Percentiles rank a stretch among this genome's conserved stretches.
phyloP scores from a whole-genome alignment of 2,797 vertebrate species.

The Darevskia mixta region DNA sequence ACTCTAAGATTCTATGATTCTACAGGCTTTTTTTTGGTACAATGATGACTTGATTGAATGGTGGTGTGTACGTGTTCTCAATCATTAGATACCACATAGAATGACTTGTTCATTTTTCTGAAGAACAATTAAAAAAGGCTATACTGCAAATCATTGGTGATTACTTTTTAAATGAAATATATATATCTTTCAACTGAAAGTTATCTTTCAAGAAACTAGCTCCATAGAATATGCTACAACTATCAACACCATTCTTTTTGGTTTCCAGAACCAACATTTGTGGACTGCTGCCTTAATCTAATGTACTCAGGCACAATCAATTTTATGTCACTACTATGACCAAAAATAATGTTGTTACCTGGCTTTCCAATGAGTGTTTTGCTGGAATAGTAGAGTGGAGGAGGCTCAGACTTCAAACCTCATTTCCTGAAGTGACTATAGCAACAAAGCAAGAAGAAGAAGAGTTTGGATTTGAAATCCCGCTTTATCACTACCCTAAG shows the following conservation, averaged over 20 bases:
- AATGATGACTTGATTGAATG: neutral
- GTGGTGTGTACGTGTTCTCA: neutral
- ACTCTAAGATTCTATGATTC: too few relatives aligned
- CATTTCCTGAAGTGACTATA: conserved; percentile 44
- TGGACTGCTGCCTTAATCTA: neutral
- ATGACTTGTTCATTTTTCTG: neutral
- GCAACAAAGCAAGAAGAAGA: neutral
- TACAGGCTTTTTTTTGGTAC: neutral
- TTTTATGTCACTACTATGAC: conserved; percentile 51
- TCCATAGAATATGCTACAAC: neutral
- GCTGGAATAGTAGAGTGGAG: conserved; percentile 40
- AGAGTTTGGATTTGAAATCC: too few relatives aligned
- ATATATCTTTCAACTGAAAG: neutral
- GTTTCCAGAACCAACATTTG: neutral
- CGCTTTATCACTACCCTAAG: too few relatives aligned
- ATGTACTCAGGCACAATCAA: conserved; percentile 51
- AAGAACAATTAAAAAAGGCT: neutral
- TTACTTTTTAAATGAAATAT: neutral
- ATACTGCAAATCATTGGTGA: neutral
- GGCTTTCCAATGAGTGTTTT: conserved; percentile 39
- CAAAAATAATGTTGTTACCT: conserved; percentile 51
- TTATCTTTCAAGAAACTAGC: neutral
- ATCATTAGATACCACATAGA: neutral
- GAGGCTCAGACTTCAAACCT: conserved; percentile 37
- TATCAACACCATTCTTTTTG: neutral